A percentile compares a stretch with the other conserved stretches of the same genome.
These are phyloP conservation scores for Potorous gilbertii DNA, from an alignment of 2,797 vertebrate genomes.

Conservation along the genomic window DNA sequence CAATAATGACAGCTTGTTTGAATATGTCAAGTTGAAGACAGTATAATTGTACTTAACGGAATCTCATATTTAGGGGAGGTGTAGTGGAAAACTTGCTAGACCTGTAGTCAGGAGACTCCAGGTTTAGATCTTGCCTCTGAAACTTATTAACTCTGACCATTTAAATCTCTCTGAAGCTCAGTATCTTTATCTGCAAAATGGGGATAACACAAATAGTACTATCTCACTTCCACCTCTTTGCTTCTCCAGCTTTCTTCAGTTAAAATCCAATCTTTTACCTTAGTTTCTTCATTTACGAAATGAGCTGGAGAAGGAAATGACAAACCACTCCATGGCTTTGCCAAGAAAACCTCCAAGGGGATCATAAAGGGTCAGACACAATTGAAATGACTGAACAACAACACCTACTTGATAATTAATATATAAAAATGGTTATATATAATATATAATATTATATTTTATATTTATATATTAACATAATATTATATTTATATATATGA, in stretches of 20 bases:
- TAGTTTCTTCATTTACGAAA: neutral
- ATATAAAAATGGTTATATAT: neutral
- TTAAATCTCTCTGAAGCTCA: neutral
- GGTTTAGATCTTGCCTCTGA: neutral
- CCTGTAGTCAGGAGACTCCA: neutral
- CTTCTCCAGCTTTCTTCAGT: neutral
- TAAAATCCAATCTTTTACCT: neutral
- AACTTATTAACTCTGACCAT: neutral
- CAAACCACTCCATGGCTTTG: neutral
- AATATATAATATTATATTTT: too few relatives aligned
- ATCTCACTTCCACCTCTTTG: neutral
- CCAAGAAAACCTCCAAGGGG: neutral
- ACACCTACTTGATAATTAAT: neutral
- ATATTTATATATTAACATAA: too few relatives aligned
- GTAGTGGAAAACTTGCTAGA: neutral
- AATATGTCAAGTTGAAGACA: neutral
- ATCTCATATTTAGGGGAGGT: neutral
- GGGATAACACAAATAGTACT: neutral
- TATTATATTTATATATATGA: too few relatives aligned
- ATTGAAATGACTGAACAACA: neutral
- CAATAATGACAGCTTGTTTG: neutral
- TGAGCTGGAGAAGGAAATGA: neutral
- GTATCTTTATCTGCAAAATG: neutral
- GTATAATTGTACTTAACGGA: neutral
- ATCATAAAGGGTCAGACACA: neutral